A percentile compares a stretch with the other conserved stretches of the same genome.
Evolutionary conservation across 2,113 vertebrate species (phyloP).

Genomic region (Muntiacus reevesi): DNA sequence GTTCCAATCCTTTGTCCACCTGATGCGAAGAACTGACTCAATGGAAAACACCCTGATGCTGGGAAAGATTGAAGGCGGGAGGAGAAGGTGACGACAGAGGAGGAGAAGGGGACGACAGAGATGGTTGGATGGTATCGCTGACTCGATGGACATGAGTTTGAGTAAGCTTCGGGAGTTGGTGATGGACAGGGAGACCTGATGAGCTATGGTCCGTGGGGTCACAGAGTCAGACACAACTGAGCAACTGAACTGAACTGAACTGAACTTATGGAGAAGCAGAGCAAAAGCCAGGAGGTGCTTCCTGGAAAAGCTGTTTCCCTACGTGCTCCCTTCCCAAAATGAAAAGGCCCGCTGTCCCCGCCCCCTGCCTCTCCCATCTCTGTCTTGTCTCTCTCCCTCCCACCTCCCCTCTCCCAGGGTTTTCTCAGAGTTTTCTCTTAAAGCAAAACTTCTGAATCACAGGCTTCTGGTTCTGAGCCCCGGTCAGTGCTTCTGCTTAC

Average conservation of each 20-base stretch:
- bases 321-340: neutral
- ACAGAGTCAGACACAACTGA: neutral
- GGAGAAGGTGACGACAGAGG: neutral
- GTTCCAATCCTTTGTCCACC: neutral
- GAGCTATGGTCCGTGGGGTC: too few species aligned
- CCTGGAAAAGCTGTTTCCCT: neutral
- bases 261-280: neutral
- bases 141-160: neutral
- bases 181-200: too few species aligned
- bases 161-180: too few species aligned
- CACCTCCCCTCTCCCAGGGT: neutral
- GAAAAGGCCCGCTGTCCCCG: rapidly evolving
- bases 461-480: neutral
- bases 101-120: neutral
- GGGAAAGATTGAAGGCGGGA: neutral
- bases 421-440: neutral
- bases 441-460: neutral
- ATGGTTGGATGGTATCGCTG: neutral
- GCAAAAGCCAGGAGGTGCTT: neutral
- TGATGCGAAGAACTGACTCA: neutral
- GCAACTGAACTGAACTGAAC: neutral
- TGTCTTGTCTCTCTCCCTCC: rapidly evolving
- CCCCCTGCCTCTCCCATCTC: rapidly evolving
- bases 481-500: rapidly evolving
- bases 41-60: neutral